Percentiles rank a stretch among this genome's conserved stretches.
These are phyloP conservation scores for Ephydatia muelleri DNA, from an alignment of 37 sponge, comb jelly and placozoan species.

Conservation along the genomic window DNA sequence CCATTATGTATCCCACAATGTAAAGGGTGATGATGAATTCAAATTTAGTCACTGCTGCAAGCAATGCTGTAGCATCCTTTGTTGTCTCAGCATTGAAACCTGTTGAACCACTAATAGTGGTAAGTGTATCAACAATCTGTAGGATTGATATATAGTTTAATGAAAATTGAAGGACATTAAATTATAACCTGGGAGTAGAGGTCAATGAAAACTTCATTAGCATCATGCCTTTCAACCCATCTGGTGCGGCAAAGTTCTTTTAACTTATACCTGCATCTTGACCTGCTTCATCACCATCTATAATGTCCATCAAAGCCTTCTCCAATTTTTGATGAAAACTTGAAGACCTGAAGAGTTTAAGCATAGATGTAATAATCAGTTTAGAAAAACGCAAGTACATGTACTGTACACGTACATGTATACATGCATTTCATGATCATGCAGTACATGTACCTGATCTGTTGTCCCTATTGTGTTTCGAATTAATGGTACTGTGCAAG, in stretches of 20 bases:
- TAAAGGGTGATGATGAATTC: not conserved
- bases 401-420: no score
- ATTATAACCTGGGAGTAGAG: not conserved
- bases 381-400: not conserved
- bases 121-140: not conserved
- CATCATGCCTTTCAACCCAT: not conserved
- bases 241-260: not conserved
- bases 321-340: not conserved
- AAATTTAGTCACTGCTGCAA: not conserved
- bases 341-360: not conserved
- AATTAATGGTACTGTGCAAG: not conserved
- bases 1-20: not conserved
- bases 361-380: not conserved
- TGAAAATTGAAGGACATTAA: not conserved
- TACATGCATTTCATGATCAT: not conserved
- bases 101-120: not conserved
- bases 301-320: conserved; percentile 1
- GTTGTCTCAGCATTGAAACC: not conserved
- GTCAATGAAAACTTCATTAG: not conserved
- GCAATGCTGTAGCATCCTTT: not conserved
- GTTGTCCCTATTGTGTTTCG: not conserved
- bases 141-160: not conserved
- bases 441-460: conserved; percentile 1
- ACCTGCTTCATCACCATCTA: not conserved
- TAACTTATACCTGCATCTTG: not conserved